phyloP scores from a whole-genome alignment of 2,888 invertebrate species.

The Bombyx huttoni region DNA sequence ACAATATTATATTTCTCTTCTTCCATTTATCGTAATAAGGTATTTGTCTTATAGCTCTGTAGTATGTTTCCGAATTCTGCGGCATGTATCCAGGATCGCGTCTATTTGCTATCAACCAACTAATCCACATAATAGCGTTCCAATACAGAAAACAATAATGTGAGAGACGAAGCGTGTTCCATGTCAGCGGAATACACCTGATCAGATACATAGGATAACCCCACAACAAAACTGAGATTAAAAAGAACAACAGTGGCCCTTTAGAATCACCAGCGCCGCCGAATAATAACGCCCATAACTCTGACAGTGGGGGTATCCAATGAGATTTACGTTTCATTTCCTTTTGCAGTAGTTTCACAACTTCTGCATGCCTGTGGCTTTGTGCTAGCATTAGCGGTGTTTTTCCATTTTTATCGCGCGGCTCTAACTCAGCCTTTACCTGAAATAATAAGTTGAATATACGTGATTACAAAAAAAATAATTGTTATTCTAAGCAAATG shows the following conservation, averaged over 20 bases:
- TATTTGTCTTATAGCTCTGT: conserved; percentile 91
- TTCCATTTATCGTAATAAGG: conserved; percentile 95
- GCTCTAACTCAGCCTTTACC: conserved; percentile 89
- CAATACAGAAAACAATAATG: conserved; percentile 93
- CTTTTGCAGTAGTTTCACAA: conserved; percentile 84
- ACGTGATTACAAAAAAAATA: too few species aligned
- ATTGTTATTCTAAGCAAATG: too few species aligned
- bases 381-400: conserved; percentile 92
- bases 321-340: conserved; percentile 87
- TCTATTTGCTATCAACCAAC: conserved; percentile 90
- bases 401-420: conserved; percentile 92
- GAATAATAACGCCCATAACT: conserved; percentile 90
- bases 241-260: conserved; percentile 87
- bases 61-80: conserved; percentile 90
- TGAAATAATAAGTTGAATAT: conserved; percentile 24
- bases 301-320: conserved; percentile 90
- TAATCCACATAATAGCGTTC: conserved; percentile 94
- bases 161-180: conserved; percentile 88
- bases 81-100: conserved; percentile 92
- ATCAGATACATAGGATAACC: conserved; percentile 95
- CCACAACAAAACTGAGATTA: conserved; percentile 89
- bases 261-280: conserved; percentile 94
- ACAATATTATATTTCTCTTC: conserved; percentile 85
- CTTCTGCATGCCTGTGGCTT: conserved; percentile 88
- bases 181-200: conserved; percentile 90